A percentile compares a stretch with the other conserved stretches of the same genome.
These are phyloP conservation scores for Diplolepis rosae DNA, from an alignment of 2,888 invertebrate genomes.

Conservation along the genomic window DNA sequence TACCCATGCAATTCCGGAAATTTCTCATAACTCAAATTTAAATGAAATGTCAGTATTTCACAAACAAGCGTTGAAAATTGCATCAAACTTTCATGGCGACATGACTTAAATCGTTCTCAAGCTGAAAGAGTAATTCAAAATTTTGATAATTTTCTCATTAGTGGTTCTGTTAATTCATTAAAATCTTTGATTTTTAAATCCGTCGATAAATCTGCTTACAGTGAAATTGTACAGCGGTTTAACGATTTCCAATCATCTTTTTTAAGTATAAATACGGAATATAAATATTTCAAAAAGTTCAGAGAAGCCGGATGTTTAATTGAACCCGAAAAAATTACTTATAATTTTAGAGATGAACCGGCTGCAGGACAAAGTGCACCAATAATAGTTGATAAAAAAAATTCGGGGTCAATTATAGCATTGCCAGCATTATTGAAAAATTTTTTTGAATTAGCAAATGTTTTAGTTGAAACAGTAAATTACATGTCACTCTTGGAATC, in stretches of 20 bases:
- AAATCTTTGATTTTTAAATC: too few relatives aligned
- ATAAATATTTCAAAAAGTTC: neutral
- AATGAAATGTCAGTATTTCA: too few relatives aligned
- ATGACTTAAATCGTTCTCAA: conserved; percentile 1
- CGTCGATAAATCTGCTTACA: too few relatives aligned
- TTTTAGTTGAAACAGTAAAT: neutral
- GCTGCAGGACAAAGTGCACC: neutral
- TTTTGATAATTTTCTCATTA: too few relatives aligned
- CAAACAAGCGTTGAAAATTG: too few relatives aligned
- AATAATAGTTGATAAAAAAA: neutral
- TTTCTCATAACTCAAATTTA: too few relatives aligned
- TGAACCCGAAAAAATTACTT: neutral
- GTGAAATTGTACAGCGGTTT: too few relatives aligned
- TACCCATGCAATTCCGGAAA: neutral
- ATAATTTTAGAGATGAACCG: neutral
- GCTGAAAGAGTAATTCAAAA: too few relatives aligned
- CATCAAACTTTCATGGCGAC: neutral
- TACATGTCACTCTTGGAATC: conserved; percentile 13
- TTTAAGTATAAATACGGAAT: too few relatives aligned
- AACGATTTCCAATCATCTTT: too few relatives aligned
- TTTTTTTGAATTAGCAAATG: conserved; percentile 2
- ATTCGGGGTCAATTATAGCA: conserved; percentile 4
- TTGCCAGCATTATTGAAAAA: conserved; percentile 1
- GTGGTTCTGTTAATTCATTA: too few relatives aligned
- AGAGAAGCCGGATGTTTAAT: conserved; percentile 1